Percentiles rank a stretch among this genome's conserved stretches.
Conservation (phyloP, 2,888 invertebrate genomes). For the Tenthredo distinguenda region DNA sequence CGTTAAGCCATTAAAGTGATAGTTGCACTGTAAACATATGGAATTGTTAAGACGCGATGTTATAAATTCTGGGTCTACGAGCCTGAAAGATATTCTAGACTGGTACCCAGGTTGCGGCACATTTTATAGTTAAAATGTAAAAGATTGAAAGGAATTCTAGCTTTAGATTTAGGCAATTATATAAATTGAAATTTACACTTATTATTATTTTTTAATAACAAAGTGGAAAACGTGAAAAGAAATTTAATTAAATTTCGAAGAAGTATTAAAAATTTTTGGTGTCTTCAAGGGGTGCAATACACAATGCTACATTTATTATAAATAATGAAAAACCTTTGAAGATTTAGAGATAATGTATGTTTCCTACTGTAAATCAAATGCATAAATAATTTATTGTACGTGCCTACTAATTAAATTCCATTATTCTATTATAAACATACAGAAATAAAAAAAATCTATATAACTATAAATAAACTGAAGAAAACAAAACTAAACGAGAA, state of each 20-base stretch:
- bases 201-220: constrained; percentile 58
- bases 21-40: constrained; percentile 41
- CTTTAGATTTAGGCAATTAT: constrained; percentile 32
- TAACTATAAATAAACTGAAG: not conserved
- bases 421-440: not conserved
- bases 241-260: constrained; percentile 36
- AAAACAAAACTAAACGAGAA: not conserved
- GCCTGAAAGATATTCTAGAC: constrained; percentile 10
- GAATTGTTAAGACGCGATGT: constrained; percentile 19
- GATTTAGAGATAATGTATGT: not conserved
- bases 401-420: constrained; percentile 1
- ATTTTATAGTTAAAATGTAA: constrained; percentile 23
- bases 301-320: constrained; percentile 31
- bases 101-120: not conserved
- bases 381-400: constrained; percentile 16
- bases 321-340: constrained; percentile 7
- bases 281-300: constrained; percentile 3
- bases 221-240: constrained; percentile 60
- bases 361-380: constrained; percentile 16
- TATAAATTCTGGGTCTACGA: not conserved
- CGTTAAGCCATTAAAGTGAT: constrained; percentile 31
- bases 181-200: not conserved
- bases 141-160: constrained; percentile 1
- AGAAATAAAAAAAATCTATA: not conserved
- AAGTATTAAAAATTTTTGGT: constrained; percentile 26